phyloP scores from a whole-genome alignment of 1,140 invertebrate species.

The Coptotermes formosanus region DNA sequence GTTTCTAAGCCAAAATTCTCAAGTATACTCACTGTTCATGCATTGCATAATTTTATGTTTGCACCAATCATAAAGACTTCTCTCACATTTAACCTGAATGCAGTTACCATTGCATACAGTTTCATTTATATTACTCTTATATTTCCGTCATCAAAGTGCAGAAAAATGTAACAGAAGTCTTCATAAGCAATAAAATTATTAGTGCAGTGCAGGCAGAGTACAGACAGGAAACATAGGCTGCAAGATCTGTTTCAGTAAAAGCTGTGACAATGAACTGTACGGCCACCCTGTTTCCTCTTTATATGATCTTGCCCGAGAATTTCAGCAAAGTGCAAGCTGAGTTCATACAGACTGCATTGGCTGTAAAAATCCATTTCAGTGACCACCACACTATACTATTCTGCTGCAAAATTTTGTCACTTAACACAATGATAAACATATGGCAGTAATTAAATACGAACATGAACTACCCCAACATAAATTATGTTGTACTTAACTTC shows the following conservation, averaged over 20 bases:
- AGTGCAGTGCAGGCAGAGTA: neutral
- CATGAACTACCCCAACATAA: neutral
- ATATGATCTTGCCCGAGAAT: neutral
- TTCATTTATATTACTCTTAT: neutral
- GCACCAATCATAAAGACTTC: neutral
- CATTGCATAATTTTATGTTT: neutral
- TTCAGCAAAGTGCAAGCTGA: neutral
- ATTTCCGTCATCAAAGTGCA: neutral
- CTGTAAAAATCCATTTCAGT: too few species aligned
- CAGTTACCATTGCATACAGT: neutral
- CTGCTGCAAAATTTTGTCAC: neutral
- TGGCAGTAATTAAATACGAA: neutral
- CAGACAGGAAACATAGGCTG: neutral
- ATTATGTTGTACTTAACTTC: too few species aligned
- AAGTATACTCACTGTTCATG: neutral
- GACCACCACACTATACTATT: too few species aligned
- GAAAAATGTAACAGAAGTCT: neutral
- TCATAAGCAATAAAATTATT: neutral
- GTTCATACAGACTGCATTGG: too few species aligned
- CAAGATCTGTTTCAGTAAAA: neutral
- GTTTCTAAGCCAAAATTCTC: neutral
- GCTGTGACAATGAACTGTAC: neutral
- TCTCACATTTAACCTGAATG: neutral
- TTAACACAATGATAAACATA: neutral
- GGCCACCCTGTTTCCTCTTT: neutral